phyloP scores from a whole-genome alignment of 2,888 invertebrate species.

The Drosophila hamatofila region DNA sequence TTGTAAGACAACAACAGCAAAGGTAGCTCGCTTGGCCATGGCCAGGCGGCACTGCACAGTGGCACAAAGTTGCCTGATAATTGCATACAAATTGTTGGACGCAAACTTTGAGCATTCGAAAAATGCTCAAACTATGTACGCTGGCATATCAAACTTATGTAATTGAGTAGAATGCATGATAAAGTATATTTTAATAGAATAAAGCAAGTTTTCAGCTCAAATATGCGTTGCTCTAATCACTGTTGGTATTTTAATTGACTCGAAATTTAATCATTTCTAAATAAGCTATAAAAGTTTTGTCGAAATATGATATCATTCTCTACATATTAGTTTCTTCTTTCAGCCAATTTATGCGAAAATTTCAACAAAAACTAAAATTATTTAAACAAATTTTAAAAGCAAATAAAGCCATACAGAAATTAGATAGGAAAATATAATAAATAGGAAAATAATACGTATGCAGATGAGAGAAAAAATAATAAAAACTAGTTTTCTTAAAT shows the following conservation, averaged over 20 bases:
- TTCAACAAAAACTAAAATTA: neutral
- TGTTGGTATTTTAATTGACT: neutral
- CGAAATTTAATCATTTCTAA: neutral
- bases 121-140: neutral
- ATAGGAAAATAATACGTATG: too few relatives aligned
- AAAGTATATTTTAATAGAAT: constrained; percentile 1
- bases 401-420: too few relatives aligned
- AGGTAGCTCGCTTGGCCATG: constrained; percentile 11
- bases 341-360: neutral
- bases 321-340: neutral
- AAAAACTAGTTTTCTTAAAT: too few relatives aligned
- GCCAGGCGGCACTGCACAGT: constrained; percentile 17
- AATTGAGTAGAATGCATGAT: constrained; percentile 1
- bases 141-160: neutral
- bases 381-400: too few relatives aligned
- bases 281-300: neutral
- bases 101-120: neutral
- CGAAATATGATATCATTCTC: neutral
- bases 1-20: constrained; percentile 24
- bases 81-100: neutral
- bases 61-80: constrained; percentile 1
- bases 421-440: too few relatives aligned
- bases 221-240: neutral
- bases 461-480: neutral
- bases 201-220: neutral